A percentile compares a stretch with the other conserved stretches of the same genome.
These are phyloP conservation scores for Microctenopoma stevenorrisi DNA, from an alignment of 2,797 vertebrate species.

Conservation along the genomic window DNA sequence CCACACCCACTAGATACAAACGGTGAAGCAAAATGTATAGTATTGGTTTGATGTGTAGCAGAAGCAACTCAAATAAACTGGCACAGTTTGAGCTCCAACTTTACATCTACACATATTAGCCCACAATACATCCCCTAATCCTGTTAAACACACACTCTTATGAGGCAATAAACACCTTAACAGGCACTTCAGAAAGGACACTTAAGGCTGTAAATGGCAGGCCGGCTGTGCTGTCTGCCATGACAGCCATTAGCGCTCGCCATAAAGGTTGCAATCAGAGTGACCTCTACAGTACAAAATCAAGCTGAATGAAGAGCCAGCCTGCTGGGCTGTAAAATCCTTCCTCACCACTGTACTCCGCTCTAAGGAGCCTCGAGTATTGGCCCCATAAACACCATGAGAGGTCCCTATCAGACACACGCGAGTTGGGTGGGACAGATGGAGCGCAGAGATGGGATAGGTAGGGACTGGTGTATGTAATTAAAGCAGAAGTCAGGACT, in stretches of 20 bases:
- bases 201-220: conserved; percentile 57
- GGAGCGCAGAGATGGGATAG: conserved; percentile 62
- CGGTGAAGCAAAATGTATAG: background rate
- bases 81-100: background rate
- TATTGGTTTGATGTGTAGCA: background rate
- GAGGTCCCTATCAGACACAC: conserved; percentile 61
- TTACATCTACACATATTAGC: conserved; percentile 15
- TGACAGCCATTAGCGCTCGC: conserved; percentile 38
- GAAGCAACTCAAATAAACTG: background rate
- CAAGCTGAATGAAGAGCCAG: conserved; percentile 38
- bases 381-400: conserved; percentile 70
- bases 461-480: conserved; percentile 50
- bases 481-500: conserved; percentile 68
- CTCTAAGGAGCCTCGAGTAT: conserved; percentile 44
- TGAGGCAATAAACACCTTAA: conserved; percentile 54
- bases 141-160: conserved; percentile 57
- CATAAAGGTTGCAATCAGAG: conserved; percentile 62
- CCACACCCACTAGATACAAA: background rate
- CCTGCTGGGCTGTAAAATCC: conserved; percentile 59
- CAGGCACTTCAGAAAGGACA: conserved; percentile 43
- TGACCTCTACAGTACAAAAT: conserved; percentile 73
- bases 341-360: conserved; percentile 52
- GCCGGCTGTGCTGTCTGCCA: conserved; percentile 60
- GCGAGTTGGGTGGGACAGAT: conserved; percentile 69
- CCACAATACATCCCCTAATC: conserved; percentile 23